Evolutionary conservation across 2,113 vertebrate species (phyloP).

Genomic region (Apus apus): DNA sequence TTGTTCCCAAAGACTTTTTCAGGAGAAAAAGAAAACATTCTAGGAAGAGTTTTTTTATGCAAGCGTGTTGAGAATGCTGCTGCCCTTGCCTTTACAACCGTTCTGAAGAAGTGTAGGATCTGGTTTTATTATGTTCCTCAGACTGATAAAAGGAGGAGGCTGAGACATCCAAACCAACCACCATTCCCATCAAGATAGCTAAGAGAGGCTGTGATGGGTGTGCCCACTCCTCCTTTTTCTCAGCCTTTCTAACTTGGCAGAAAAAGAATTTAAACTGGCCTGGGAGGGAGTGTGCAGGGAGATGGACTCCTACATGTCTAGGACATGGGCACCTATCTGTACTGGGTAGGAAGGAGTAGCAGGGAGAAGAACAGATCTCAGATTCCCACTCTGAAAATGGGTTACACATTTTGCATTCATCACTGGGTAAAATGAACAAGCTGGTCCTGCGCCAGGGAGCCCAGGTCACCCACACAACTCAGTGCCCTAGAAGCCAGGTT

Average conservation of each 20-base stretch:
- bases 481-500: background rate
- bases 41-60: background rate
- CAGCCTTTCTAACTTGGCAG: background rate
- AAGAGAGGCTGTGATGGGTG: background rate
- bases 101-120: background rate
- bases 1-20: background rate
- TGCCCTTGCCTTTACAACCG: background rate
- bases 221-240: background rate
- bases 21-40: background rate
- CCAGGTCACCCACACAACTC: background rate
- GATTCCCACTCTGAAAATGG: background rate
- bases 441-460: background rate
- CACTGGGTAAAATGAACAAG: background rate
- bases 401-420: background rate
- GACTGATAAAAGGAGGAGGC: background rate
- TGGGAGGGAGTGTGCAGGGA: background rate
- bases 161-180: background rate
- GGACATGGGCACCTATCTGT: background rate
- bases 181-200: background rate
- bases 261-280: background rate
- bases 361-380: background rate
- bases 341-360: background rate
- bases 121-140: background rate
- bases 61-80: fast-evolving
- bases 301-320: too few relatives aligned